Evolutionary conservation across 1,140 invertebrate genomes (phyloP), one percentile per base, ranked within the genome.

Genomic region (Heliconius congener): DNA sequence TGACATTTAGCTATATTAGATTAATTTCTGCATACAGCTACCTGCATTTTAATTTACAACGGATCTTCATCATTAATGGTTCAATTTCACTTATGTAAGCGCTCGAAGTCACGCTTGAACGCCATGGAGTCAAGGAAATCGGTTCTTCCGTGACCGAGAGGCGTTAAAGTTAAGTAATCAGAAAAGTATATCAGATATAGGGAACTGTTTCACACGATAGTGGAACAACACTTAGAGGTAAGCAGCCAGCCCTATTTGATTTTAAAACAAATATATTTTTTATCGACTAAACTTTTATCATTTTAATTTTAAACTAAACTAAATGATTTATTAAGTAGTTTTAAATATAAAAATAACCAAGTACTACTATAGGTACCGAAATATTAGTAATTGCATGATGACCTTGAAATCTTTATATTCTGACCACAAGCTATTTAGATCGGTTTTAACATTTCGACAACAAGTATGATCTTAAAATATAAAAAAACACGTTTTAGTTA

Each of bases 81-180:
- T 74, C 50, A 74, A 74, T 74, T 34, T 34, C 27, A 46, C 73
- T 50, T 74, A 74, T 19, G 27, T 50, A 76, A 71, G 34, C 30
- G 34, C 2, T 9, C 18, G 71, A 39, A 72, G 34, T 72, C 71
- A 72, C 37, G 71, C 71, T 60, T 50, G 66, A 76, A 76, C 66
- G 75, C 16, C 75, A 71, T 34, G 23, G 39, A 71, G 42, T 76
- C 42, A 76, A 76, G 75, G 75, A 76, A 76, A 71, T 76, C 37
- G 39, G 42, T 34, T 76, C 34, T 66, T 76, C 75, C 75, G 74
- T 76, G 75, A 76, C 75, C 75, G 46, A 71, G 42, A 23, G 8
- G 16, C n/a, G 39, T 66, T 76, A 34, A 72, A 39, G 71, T 72
- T 39, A 42, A 72, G 37, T 39, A 72, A 39, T 66, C 60, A 30